Conservation (phyloP, 30 jellyfish, hydroid and myxozoan genomes). For the Turritopsis dohrnii region DNA sequence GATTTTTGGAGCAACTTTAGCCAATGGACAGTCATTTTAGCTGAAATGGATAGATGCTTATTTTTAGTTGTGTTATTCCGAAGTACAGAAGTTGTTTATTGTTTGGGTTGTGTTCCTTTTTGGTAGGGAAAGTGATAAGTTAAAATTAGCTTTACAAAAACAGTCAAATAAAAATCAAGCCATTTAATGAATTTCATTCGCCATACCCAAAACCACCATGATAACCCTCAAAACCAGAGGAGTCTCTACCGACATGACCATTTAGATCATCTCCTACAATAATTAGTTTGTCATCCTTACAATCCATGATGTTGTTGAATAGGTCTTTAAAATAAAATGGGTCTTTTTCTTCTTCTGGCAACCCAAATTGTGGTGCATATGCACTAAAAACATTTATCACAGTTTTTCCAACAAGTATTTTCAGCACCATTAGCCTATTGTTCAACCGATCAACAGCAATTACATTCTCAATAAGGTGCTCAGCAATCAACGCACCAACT, state of each 20-base stretch:
- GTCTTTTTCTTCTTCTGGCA: neutral
- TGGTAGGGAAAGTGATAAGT: no score
- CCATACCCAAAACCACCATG: slow-evolving; percentile 8
- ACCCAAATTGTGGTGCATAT: neutral
- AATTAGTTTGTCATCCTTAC: neutral
- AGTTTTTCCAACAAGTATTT: slow-evolving; percentile 4
- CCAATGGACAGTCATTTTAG: no score
- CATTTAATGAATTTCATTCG: neutral
- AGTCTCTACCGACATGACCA: slow-evolving; percentile 6
- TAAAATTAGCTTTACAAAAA: no score
- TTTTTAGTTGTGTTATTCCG: no score
- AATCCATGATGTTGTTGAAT: neutral
- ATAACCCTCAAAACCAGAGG: slow-evolving; percentile 1
- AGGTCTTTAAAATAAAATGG: neutral
- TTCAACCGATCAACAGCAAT: no score
- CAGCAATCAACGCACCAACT: slow-evolving; percentile 5
- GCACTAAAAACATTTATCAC: slow-evolving; percentile 12
- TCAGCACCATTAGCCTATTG: slow-evolving; percentile 10
- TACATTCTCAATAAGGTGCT: slow-evolving; percentile 9
- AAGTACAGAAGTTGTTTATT: no score
- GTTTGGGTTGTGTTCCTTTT: no score
- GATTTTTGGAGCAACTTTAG: no score
- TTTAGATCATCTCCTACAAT: neutral
- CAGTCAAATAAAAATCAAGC: no score
- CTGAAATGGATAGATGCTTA: no score